Evolutionary conservation across 2,113 vertebrate genomes (phyloP).

Genomic region (Grus americana): DNA sequence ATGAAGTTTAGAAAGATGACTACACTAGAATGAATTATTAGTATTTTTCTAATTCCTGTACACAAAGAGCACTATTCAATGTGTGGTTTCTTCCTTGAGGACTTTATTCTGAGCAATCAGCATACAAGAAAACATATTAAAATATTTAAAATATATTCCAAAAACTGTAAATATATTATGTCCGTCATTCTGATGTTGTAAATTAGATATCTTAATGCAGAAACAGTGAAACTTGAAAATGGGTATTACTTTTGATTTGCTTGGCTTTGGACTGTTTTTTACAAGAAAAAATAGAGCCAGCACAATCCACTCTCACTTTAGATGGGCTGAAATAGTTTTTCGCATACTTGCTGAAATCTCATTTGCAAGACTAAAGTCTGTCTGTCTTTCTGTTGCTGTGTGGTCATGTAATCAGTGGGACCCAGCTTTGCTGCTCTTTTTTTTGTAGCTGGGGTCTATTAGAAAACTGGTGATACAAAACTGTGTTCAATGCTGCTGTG

Average conservation of each 20-base stretch:
- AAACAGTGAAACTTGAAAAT: not conserved
- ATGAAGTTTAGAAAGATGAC: not conserved
- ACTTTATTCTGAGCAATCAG: not conserved
- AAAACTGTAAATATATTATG: not conserved
- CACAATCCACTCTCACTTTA: not conserved
- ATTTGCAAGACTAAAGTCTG: not conserved
- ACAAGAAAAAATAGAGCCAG: not conserved
- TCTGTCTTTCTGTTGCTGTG: not conserved
- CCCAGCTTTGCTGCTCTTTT: not conserved
- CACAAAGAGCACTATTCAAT: not conserved
- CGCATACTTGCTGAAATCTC: not conserved
- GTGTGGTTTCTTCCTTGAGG: not conserved
- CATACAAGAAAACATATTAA: not conserved
- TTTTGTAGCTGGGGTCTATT: not conserved
- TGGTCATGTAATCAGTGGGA: not conserved
- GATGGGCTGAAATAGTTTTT: not conserved
- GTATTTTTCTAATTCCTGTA: not conserved
- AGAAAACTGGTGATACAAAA: not conserved
- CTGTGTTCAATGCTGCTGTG: not conserved
- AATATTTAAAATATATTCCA: not conserved
- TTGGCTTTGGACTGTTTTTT: not conserved
- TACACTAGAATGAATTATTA: not conserved
- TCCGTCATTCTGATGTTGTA: not conserved
- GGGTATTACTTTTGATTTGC: not conserved
- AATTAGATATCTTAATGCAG: not conserved